These are phyloP conservation scores for Columba guinea DNA, from an alignment of 2,797 vertebrate species.

Conservation along the genomic window DNA sequence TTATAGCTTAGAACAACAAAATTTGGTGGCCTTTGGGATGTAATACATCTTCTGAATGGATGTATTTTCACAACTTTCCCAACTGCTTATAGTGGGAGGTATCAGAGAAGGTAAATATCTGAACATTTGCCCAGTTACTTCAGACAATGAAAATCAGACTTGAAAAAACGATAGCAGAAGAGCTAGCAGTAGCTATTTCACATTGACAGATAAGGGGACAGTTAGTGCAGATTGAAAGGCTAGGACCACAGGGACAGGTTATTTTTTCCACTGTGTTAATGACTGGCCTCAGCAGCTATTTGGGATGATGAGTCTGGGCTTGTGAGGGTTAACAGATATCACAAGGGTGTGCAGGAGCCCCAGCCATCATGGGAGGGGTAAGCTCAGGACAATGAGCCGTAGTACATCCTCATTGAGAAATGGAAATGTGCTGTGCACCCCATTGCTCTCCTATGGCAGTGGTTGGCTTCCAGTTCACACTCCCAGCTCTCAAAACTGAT, in stretches of 20 bases:
- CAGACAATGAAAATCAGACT: background rate
- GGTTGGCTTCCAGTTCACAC: background rate
- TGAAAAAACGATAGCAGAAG: background rate
- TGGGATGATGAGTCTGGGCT: background rate
- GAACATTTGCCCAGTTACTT: background rate
- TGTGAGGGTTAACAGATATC: background rate
- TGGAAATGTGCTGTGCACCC: background rate
- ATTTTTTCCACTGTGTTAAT: background rate
- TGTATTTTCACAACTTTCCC: background rate
- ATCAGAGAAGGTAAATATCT: background rate
- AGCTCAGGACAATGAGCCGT: background rate
- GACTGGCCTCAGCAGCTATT: background rate
- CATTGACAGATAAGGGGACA: background rate
- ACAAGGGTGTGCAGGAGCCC: background rate
- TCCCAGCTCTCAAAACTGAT: background rate
- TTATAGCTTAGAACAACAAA: background rate
- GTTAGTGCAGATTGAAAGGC: background rate
- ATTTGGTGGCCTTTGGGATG: background rate
- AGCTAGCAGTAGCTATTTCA: background rate
- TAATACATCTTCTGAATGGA: background rate
- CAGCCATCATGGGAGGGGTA: background rate
- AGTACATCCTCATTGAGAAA: fast-evolving
- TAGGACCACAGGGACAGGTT: background rate
- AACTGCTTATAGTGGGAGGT: background rate
- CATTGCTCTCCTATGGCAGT: background rate